Conservation (phyloP, 2,113 vertebrate genomes). For the Callithrix jacchus region DNA sequence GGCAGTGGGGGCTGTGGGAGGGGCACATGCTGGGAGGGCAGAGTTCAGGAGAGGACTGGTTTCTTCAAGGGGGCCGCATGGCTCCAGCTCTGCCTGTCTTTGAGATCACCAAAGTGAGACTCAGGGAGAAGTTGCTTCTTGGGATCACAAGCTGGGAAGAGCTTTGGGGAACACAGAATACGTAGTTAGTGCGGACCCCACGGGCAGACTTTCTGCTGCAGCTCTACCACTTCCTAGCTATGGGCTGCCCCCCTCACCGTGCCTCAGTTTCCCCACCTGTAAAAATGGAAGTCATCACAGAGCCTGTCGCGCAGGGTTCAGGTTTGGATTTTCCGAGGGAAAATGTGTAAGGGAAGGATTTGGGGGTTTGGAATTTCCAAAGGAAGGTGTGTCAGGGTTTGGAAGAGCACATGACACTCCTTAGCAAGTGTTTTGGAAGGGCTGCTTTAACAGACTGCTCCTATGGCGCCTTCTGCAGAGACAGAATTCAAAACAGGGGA, state of each 20-base stretch:
- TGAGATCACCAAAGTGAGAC: not conserved
- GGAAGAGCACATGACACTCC: accelerated
- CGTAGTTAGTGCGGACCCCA: not conserved
- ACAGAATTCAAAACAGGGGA: not conserved
- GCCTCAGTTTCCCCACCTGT: not conserved
- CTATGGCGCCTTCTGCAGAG: not conserved
- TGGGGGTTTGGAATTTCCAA: not conserved
- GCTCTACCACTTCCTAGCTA: not conserved
- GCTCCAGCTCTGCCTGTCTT: not conserved
- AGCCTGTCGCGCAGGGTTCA: not conserved
- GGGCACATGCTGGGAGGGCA: accelerated
- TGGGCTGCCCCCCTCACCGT: accelerated
- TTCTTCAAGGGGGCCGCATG: accelerated
- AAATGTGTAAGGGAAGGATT: accelerated
- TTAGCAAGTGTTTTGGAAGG: accelerated
- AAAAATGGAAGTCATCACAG: not conserved
- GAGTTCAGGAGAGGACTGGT: accelerated
- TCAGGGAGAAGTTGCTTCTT: not conserved
- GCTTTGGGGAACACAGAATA: not conserved
- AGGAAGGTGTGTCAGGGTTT: accelerated
- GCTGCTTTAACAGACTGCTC: too few species aligned
- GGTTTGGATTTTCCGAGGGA: not conserved
- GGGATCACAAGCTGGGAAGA: not conserved
- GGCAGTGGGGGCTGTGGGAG: accelerated
- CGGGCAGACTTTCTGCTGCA: not conserved